Evolutionary conservation across 2,888 invertebrate species (phyloP), one percentile per base, ranked within the genome.

Genomic region (Noctua pronuba): DNA sequence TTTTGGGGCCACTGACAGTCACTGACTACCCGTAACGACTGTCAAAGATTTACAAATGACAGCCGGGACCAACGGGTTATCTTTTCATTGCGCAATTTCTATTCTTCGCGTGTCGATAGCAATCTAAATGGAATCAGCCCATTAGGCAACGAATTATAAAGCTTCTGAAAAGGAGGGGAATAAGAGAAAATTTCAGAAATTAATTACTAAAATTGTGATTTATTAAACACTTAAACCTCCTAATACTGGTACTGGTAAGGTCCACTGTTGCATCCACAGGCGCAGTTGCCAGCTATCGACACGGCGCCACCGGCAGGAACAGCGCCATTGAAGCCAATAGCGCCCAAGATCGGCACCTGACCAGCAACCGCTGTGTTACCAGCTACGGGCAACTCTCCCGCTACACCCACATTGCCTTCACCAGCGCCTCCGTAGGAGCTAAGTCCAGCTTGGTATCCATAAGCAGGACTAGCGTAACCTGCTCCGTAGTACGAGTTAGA

Each of bases 221-320:
- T 82, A 82, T 67, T 82, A 0, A 60, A 82, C 21, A 60, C 41
- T 82, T 66, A 73, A 44, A 60, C 60, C 71, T 6, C 55, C 73
- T 6, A 84, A 69, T 72, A 70, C 87, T 75, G 73, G 35, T 77
- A 70, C n/a, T 77, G 81, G 24, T 86, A 84, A 31, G 72, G 75
- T n/a, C 49, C 31, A 21, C 21, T 49, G 41, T 67, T 69, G 52
- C 83, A 84, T 0, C 84, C 86, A 8, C 90, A 91, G 0, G 88
- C 87, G 55, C 90, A 90, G 28, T 81, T 75, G 5, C 90, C 92
- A 55, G 86, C 58, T n/a, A 91, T 87, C 35, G 90, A 85, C 11
- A 91, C 91, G 1, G 82, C 76, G 52, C 91, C 92, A 71, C 79
- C 88, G 18, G 92, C 92, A 0, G 90, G 86, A 2, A 91, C 76